phyloP scores from a whole-genome alignment of 2,888 invertebrate species.

The Ectemnius continuus region DNA sequence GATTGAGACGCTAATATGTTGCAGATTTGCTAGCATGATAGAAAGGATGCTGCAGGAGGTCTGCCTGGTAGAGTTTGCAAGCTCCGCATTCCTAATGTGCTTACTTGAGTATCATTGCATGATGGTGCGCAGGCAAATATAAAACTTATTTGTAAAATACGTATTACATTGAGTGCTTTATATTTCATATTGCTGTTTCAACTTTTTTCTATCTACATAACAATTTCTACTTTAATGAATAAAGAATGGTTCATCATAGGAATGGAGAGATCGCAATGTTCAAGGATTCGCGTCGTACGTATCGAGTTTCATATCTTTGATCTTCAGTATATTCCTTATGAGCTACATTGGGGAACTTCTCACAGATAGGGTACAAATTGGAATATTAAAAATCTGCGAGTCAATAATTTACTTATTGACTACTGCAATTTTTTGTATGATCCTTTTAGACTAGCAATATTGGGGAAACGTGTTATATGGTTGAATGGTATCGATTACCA shows the following conservation, averaged over 20 bases:
- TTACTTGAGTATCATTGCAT: no score
- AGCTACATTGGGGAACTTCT: slow-evolving; percentile 30
- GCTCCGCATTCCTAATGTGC: no score
- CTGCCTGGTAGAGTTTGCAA: slow-evolving; percentile 47
- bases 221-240: no score
- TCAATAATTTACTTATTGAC: not conserved
- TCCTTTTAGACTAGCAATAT: slow-evolving; percentile 42
- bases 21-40: slow-evolving; percentile 65
- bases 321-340: slow-evolving; percentile 37
- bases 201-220: not conserved
- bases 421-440: not conserved
- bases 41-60: slow-evolving; percentile 66
- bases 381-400: no score
- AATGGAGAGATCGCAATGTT: slow-evolving; percentile 37
- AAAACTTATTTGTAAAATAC: no score
- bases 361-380: not conserved
- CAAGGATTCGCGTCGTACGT: slow-evolving; percentile 30
- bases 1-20: no score
- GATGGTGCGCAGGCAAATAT: no score
- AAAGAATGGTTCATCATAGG: slow-evolving; percentile 20
- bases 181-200: no score
- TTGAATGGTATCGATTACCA: slow-evolving; percentile 60
- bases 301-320: slow-evolving; percentile 29
- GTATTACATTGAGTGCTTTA: no score
- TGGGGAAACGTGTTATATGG: slow-evolving; percentile 52